phyloP scores from a whole-genome alignment of 2,113 vertebrate genomes.

The Probosciger aterrimus region DNA sequence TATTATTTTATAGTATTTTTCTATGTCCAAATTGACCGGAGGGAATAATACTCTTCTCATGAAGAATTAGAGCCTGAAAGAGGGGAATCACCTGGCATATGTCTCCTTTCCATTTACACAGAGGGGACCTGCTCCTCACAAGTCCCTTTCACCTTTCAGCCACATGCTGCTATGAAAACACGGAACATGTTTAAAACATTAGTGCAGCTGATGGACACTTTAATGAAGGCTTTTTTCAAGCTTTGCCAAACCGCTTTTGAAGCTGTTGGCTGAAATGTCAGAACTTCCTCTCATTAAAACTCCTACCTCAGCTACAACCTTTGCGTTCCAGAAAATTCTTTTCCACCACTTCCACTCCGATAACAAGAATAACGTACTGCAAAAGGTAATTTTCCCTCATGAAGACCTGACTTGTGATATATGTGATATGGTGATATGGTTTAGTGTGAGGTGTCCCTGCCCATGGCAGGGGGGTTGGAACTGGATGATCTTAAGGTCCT shows the following conservation, averaged over 20 bases:
- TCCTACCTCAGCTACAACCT: background rate
- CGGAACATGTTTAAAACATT: background rate
- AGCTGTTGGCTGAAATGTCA: conserved; percentile 11
- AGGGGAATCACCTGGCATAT: background rate
- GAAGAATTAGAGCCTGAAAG: background rate
- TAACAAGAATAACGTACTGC: background rate
- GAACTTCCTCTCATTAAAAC: conserved; percentile 9
- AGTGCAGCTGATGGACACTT: background rate
- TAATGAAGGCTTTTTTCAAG: background rate
- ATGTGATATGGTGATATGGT: no score
- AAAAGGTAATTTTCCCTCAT: background rate
- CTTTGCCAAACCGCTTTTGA: conserved; percentile 13
- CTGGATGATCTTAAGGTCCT: no score
- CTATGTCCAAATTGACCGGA: background rate
- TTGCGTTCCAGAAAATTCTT: background rate
- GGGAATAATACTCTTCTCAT: background rate
- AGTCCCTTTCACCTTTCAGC: background rate
- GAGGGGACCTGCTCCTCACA: background rate
- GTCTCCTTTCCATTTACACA: background rate
- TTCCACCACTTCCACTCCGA: background rate
- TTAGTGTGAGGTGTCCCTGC: no score
- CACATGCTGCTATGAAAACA: background rate
- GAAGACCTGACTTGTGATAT: background rate
- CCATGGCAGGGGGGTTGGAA: no score
- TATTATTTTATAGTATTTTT: background rate